Base-by-base conservation (phyloP, 2,888 invertebrate species). In the Agrotis exclamationis region DNA sequence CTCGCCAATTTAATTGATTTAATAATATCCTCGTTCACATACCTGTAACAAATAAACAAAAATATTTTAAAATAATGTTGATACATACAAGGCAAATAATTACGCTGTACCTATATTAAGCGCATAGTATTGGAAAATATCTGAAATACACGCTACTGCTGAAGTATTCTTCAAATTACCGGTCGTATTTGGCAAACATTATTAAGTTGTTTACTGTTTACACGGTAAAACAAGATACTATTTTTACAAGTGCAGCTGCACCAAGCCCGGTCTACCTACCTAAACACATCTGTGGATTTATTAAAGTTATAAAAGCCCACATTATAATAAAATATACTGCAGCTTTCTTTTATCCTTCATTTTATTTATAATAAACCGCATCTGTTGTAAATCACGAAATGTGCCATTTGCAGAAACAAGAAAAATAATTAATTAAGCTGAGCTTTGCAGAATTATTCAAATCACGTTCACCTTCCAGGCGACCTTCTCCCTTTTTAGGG, bases 1-100 rank as follows among this genome's bases (percentile, higher is more conserved):
- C 45, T 51, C 20, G 3, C 11, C 5, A 39, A n/a, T 60, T 28
- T 9, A 16, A 39, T 66, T 28, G 11, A 14, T 39, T n/a, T 39
- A 51, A 28, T 59, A 18, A 28, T 53, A 57, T 24, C 3, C 54
- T 39, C 33, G 58, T 53, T 47, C 11, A 45, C 71, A 69, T 85
- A 85, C 86, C 84, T 85, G 84, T 44, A 85, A 85, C 72, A 75
- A 85, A 77, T 28, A 74, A 74, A 77, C 16, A 18, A 33, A n/a
- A 20, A 78, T 16, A n/a, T 75, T 78, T 18, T 59, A 68, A 62
- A 22, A 62, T 28, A 45, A 33, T 28, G 2, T 13, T 39, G 39
- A 39, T 11, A 39, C 39, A 39, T 11, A 39, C 39, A 39, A 39
- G 39, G 39, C 39, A 11, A 39, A 39, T 39, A 39, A 11, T 39